These are phyloP conservation scores for Crocallis elinguaria DNA, from an alignment of 2,888 invertebrate species.

Conservation along the genomic window DNA sequence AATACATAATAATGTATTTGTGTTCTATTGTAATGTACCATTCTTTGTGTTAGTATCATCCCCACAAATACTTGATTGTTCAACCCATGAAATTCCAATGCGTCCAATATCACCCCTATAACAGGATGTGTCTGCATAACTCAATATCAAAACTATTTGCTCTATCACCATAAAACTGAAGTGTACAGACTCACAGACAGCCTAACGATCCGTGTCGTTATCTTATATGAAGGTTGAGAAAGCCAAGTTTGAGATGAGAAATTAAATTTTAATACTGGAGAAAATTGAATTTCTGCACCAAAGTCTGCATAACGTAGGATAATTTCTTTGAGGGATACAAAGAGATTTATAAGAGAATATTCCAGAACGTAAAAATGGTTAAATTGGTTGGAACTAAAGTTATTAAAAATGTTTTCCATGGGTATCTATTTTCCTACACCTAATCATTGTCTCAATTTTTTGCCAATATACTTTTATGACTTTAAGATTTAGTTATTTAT, in stretches of 20 bases:
- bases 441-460: no score
- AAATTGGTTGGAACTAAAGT: no score
- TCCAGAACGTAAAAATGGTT: no score
- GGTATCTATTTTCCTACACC: no score
- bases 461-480: no score
- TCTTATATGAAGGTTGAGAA: slow-evolving; percentile 37
- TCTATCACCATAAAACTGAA: slow-evolving; percentile 48
- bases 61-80: slow-evolving; percentile 16
- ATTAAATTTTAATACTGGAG: slow-evolving; percentile 25
- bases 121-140: slow-evolving; percentile 73
- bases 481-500: no score
- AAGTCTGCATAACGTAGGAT: slow-evolving; percentile 21
- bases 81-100: slow-evolving; percentile 55
- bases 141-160: slow-evolving; percentile 78
- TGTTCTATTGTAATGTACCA: no score
- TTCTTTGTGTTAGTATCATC: no score
- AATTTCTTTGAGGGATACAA: no score
- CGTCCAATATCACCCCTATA: slow-evolving; percentile 54
- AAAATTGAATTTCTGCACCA: slow-evolving; percentile 36
- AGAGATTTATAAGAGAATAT: no score
- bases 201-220: slow-evolving; percentile 50
- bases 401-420: no score
- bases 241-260: slow-evolving; percentile 24
- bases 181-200: slow-evolving; percentile 38
- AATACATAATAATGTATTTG: no score